Conservation (phyloP, 2,888 invertebrate genomes). For the Schizotus pectinicornis region DNA sequence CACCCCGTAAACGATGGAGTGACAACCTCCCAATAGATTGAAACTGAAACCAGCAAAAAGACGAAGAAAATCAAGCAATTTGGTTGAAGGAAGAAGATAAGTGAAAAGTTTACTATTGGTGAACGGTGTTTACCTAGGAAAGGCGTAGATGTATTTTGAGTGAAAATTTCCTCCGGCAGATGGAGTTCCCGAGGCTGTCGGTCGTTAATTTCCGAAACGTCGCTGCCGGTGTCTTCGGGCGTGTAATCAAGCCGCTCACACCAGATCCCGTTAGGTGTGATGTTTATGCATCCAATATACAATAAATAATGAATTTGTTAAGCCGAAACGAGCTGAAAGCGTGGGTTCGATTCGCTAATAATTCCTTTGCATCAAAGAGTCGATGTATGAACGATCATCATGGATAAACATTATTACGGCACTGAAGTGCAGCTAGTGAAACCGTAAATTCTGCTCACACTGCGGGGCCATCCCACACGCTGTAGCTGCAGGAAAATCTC, state of each 20-base stretch:
- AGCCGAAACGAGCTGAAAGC: conserved; percentile 14
- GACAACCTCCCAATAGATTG: no score
- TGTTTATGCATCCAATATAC: conserved; percentile 25
- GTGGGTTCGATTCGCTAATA: conserved; percentile 27
- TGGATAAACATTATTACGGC: conserved; percentile 28
- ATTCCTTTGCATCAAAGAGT: conserved; percentile 23
- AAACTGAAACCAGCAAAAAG: no score
- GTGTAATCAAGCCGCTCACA: conserved; percentile 15
- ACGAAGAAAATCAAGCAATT: no score
- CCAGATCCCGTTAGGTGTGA: conserved; percentile 24
- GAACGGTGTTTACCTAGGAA: no score
- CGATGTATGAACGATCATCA: conserved; percentile 13
- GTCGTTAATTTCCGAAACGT: not conserved
- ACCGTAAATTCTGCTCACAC: conserved; percentile 25
- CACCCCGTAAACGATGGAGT: no score
- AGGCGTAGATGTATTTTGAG: not conserved
- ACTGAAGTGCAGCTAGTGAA: conserved; percentile 22
- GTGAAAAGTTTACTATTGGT: no score
- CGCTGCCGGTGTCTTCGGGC: conserved; percentile 16
- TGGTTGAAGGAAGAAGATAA: no score
- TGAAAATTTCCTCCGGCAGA: no score
- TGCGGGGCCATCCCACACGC: conserved; percentile 25
- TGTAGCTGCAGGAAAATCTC: conserved; percentile 23
- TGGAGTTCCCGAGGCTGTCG: not conserved
- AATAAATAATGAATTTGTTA: conserved; percentile 26